Conservation (phyloP, 2,888 invertebrate genomes). For the Coremacera marginata region DNA sequence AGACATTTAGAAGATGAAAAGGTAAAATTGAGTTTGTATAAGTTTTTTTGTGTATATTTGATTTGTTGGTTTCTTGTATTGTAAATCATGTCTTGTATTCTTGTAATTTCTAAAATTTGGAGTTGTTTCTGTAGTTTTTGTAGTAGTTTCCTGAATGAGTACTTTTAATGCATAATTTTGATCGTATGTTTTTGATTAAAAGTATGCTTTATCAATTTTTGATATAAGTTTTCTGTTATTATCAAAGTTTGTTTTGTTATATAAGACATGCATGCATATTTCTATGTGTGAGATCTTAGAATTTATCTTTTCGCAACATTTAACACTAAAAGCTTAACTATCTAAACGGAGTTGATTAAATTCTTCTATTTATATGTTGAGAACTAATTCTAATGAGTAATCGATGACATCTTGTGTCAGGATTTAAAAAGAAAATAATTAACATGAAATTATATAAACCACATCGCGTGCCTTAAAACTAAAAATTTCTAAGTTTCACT, state of each 20-base stretch:
- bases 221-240: conserved; percentile 37
- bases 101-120: conserved; percentile 16
- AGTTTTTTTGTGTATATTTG: conserved; percentile 24
- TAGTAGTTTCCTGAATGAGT: conserved; percentile 24
- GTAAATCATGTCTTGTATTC: conserved; percentile 33
- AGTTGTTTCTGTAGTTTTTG: conserved; percentile 24
- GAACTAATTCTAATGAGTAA: too few species aligned
- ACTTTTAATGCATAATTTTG: conserved; percentile 31
- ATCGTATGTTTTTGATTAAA: conserved; percentile 39
- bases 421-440: too few species aligned
- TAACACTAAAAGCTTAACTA: conserved; percentile 30
- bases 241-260: conserved; percentile 42
- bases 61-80: conserved; percentile 8
- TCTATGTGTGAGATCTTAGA: not conserved
- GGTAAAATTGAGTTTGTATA: conserved; percentile 55
- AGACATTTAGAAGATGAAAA: conserved; percentile 64
- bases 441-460: too few species aligned
- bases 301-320: conserved; percentile 8
- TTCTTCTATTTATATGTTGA: not conserved
- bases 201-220: conserved; percentile 22
- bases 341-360: not conserved
- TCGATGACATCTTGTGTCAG: too few species aligned
- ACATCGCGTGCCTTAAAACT: too few species aligned
- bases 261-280: conserved; percentile 15
- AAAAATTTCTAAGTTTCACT: too few species aligned